A percentile compares a stretch with the other conserved stretches of the same genome.
Conservation (phyloP, 2,113 vertebrate species). For the Trichechus manatus region DNA sequence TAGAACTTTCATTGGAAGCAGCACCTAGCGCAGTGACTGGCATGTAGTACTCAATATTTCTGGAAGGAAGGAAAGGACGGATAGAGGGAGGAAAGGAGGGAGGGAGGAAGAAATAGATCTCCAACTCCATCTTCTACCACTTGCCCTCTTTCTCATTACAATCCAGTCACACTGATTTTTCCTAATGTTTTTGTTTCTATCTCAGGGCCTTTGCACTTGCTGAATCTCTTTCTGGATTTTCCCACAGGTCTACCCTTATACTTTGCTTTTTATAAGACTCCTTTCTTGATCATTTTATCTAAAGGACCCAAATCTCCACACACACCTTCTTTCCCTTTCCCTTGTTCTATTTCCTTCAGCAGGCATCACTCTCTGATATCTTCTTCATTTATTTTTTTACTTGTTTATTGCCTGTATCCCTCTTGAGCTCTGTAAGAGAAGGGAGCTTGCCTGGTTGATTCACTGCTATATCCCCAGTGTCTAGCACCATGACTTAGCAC, state of each 20-base stretch:
- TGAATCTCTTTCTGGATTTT: neutral
- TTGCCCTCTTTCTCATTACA: neutral
- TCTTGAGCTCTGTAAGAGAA: neutral
- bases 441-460: neutral
- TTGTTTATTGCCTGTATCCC: neutral
- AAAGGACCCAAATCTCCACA: neutral
- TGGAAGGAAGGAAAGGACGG: neutral
- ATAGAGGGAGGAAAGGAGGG: too few relatives aligned
- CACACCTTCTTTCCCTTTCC: neutral
- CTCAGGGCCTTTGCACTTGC: neutral
- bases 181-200: neutral
- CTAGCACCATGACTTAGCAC: neutral
- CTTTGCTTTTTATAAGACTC: neutral
- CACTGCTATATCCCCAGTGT: neutral
- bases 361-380: too few relatives aligned
- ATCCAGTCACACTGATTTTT: neutral
- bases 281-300: neutral
- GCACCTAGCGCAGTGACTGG: neutral
- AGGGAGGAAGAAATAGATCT: neutral
- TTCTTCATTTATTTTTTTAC: neutral
- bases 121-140: neutral
- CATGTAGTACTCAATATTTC: neutral
- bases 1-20: neutral
- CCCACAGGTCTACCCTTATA: neutral
- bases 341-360: neutral